Conservation (phyloP, 2,797 vertebrate species). For the Sarcophilus harrisii region DNA sequence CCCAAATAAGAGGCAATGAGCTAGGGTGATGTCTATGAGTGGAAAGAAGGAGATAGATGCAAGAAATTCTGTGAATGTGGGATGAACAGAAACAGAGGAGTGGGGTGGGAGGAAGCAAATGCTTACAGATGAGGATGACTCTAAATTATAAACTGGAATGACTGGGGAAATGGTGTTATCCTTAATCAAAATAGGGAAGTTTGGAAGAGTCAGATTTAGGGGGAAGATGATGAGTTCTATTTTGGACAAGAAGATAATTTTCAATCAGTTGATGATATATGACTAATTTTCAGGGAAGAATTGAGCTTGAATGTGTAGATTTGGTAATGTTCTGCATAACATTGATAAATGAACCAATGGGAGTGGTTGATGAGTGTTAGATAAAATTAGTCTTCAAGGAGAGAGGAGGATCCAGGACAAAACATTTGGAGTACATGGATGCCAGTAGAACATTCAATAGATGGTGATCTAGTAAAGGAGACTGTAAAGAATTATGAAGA, state of each 20-base stretch:
- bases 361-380: not conserved
- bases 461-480: not conserved
- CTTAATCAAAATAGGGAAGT: not conserved
- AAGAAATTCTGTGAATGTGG: not conserved
- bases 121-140: not conserved
- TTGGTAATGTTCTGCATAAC: not conserved
- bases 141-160: not conserved
- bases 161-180: not conserved
- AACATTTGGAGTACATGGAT: not conserved
- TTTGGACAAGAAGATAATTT: not conserved
- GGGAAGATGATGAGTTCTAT: not conserved
- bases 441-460: not conserved
- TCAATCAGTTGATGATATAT: not conserved
- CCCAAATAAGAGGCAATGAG: not conserved
- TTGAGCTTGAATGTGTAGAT: not conserved
- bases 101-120: not conserved
- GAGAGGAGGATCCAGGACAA: not conserved
- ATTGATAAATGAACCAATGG: not conserved
- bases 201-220: not conserved
- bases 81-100: no score
- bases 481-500: not conserved
- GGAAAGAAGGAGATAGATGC: not conserved
- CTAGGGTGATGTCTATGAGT: not conserved
- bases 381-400: not conserved
- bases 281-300: not conserved